Conservation (phyloP, 2,888 invertebrate species). For the Globia sparganii region DNA sequence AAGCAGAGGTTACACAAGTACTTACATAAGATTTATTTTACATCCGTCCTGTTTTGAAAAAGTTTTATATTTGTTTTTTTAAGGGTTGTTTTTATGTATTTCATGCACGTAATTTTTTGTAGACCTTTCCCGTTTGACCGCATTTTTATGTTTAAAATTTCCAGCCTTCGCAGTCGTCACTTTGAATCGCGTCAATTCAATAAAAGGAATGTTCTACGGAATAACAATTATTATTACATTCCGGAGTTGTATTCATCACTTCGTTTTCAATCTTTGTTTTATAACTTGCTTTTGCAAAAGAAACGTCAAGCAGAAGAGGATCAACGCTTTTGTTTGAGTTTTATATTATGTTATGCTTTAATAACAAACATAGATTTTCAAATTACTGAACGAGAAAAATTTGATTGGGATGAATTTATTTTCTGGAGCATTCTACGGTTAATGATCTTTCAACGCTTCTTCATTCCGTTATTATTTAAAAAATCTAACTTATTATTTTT, state of each 20-base stretch:
- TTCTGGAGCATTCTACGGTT: conserved; percentile 25
- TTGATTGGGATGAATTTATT: conserved; percentile 44
- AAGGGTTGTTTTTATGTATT: conserved; percentile 59
- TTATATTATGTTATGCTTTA: conserved; percentile 54
- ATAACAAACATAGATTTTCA: conserved; percentile 51
- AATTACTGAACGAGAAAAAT: conserved; percentile 43
- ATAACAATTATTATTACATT: conserved; percentile 67
- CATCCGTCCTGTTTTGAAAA: conserved; percentile 55
- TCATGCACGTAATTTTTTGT: conserved; percentile 64
- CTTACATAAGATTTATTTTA: conserved; percentile 56
- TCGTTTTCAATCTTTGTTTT: conserved; percentile 66
- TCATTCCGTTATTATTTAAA: not conserved
- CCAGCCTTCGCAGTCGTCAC: conserved; percentile 47
- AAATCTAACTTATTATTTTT: not conserved
- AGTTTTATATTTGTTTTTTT: conserved; percentile 60
- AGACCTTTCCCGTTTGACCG: conserved; percentile 64
- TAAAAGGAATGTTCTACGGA: conserved; percentile 65
- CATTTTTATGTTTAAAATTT: conserved; percentile 65
- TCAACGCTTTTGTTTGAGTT: conserved; percentile 54
- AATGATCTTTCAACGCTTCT: conserved; percentile 29
- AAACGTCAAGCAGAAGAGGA: conserved; percentile 43
- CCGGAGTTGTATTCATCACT: conserved; percentile 52
- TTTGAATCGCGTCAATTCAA: conserved; percentile 67
- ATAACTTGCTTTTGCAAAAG: conserved; percentile 59
- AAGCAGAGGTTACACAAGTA: conserved; percentile 36